phyloP scores from a whole-genome alignment of 2,888 invertebrate species.

The Drosophila nr. medialis region DNA sequence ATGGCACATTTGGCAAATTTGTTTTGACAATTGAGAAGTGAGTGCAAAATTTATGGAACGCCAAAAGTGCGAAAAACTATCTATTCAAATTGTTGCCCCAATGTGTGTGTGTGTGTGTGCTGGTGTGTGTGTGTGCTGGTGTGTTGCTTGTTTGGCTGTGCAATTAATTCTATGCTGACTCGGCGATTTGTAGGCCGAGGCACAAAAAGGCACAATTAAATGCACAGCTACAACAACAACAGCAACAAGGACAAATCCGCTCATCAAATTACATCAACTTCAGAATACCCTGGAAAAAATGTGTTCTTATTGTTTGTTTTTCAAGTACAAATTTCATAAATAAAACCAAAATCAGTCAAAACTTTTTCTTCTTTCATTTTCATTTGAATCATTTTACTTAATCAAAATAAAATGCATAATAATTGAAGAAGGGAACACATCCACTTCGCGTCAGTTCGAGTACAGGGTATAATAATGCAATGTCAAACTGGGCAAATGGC shows the following conservation, averaged over 20 bases:
- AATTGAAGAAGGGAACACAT: not conserved
- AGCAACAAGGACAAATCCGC: constrained; percentile 33
- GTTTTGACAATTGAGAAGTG: constrained; percentile 77
- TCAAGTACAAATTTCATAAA: not conserved
- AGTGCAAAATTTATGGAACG: constrained; percentile 68
- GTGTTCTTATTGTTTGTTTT: not conserved
- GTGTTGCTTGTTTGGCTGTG: constrained; percentile 39
- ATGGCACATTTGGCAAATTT: constrained; percentile 79
- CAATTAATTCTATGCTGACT: constrained; percentile 79
- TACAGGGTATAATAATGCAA: constrained; percentile 46
- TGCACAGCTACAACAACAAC: constrained; percentile 46
- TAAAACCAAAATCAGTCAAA: not conserved
- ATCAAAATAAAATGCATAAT: not conserved
- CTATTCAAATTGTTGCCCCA: constrained; percentile 45
- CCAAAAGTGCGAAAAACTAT: constrained; percentile 65
- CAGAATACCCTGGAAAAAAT: constrained; percentile 5
- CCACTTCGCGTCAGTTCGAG: fast-evolving
- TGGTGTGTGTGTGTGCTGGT: not conserved
- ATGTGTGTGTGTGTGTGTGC: not conserved
- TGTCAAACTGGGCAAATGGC: constrained; percentile 28
- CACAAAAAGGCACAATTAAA: constrained; percentile 62
- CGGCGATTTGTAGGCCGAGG: constrained; percentile 62
- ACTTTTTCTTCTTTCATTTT: not conserved
- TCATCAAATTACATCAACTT: not conserved
- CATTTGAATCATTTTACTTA: no score